phyloP scores from a whole-genome alignment of 2,797 vertebrate species.

The Streptopelia turtur region DNA sequence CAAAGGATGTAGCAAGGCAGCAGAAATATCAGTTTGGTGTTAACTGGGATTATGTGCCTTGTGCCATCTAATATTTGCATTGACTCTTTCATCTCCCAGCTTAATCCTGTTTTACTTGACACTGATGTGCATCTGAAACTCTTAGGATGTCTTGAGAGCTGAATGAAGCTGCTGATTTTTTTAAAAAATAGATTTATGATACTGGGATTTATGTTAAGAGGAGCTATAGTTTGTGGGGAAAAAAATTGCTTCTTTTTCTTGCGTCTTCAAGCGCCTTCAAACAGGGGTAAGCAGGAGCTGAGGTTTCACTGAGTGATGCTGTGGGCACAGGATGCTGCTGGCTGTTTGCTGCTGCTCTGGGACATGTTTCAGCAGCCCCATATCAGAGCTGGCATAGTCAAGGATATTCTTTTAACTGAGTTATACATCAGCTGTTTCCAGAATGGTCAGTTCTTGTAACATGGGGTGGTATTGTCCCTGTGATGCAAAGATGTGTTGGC shows the following conservation, averaged over 20 bases:
- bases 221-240: neutral
- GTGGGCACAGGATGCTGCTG: neutral
- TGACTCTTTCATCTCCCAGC: neutral
- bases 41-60: neutral
- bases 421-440: neutral
- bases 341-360: neutral
- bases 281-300: neutral
- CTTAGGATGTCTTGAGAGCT: neutral
- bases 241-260: neutral
- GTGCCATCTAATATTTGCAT: neutral
- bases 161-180: neutral
- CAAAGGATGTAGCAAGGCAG: neutral
- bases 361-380: neutral
- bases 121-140: neutral
- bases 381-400: neutral
- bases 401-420: neutral
- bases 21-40: neutral
- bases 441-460: neutral
- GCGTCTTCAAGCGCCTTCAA: neutral
- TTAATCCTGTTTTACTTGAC: neutral
- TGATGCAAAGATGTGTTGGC: neutral
- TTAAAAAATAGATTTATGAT: neutral
- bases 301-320: neutral
- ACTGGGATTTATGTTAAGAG: neutral
- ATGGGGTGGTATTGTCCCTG: neutral